Conservation (phyloP, 1,140 invertebrate genomes). For the Tribolium castaneum region DNA sequence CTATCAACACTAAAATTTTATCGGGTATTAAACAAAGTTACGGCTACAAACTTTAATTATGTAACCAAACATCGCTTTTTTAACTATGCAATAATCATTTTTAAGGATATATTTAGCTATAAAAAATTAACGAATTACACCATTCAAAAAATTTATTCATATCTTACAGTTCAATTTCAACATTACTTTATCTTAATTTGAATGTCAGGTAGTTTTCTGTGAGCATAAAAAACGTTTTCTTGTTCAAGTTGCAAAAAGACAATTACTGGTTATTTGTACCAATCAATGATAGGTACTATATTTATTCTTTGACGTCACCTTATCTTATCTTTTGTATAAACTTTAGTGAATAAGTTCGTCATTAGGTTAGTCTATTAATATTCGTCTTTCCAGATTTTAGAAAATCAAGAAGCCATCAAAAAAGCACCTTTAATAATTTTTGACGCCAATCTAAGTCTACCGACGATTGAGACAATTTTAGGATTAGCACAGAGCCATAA, state of each 20-base stretch:
- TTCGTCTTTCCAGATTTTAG: conserved; percentile 65
- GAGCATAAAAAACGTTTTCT: no score
- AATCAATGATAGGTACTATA: not conserved
- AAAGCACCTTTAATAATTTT: conserved; percentile 79
- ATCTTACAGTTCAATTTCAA: no score
- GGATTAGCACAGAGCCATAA: conserved; percentile 70
- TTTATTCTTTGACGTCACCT: not conserved
- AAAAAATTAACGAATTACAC: not conserved
- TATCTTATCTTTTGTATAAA: conserved; percentile 10
- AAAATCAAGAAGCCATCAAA: conserved; percentile 67
- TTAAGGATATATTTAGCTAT: not conserved
- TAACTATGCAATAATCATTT: not conserved
- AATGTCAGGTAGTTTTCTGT: no score
- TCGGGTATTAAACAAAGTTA: not conserved
- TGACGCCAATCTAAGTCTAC: conserved; percentile 81
- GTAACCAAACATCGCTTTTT: not conserved
- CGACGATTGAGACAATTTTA: conserved; percentile 74
- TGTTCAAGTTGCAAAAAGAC: not conserved
- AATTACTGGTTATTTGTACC: not conserved
- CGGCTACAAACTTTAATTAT: not conserved
- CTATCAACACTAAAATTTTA: not conserved
- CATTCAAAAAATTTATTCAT: no score
- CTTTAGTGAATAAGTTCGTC: not conserved
- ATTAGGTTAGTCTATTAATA: not conserved
- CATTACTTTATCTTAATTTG: no score